Base-by-base conservation (phyloP, 2,888 invertebrate genomes). In the Andrena camellia region DNA sequence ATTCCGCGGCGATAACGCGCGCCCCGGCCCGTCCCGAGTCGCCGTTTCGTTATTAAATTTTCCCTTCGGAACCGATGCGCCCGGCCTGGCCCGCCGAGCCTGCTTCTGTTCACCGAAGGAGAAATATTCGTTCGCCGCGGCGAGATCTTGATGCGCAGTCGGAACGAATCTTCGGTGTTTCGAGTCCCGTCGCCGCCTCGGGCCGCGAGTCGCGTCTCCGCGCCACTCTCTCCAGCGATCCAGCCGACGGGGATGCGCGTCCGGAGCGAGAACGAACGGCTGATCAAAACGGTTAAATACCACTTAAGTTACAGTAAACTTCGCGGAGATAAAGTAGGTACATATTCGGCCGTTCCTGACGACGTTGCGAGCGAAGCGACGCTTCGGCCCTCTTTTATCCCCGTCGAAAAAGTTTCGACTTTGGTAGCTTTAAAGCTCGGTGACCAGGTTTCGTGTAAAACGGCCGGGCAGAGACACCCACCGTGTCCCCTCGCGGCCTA, bases 1-100 rank as follows among this genome's bases (percentile, higher is more conserved):
- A 89, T 90, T 90, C 86, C 83, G 75, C 72, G 74, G 74, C 88
- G 90, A 88, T 88, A 90, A 84, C 72, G 73, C 54, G 73, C 50
- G 67, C 76, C 68, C 68, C 57, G 26, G 20, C 42, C 42, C 7
- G 33, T 50, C 54, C 57, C 79, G 82, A 76, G 74, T 73, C 83
- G 77, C 69, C 81, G 69, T 42, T 83, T 69, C 73, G 76, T 78
- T 78, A 71, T 81, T 78, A 83, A 71, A 83, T 83, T 80, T 79
- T 81, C 76, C 73, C 83, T 70, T 29, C 71, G 82, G 69, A 73
- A 67, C 72, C 71, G 74, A 68, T 54, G 76, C 66, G 57, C 52
- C 13, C 42, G 67, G 4, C 10, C 13, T 33, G 48, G 20, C 35
- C 29, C 52, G 42, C 29, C 52, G 42, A 20, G 54, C 20, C 54